Conservation (phyloP, 2,888 invertebrate species). For the Phyto melanocephala region DNA sequence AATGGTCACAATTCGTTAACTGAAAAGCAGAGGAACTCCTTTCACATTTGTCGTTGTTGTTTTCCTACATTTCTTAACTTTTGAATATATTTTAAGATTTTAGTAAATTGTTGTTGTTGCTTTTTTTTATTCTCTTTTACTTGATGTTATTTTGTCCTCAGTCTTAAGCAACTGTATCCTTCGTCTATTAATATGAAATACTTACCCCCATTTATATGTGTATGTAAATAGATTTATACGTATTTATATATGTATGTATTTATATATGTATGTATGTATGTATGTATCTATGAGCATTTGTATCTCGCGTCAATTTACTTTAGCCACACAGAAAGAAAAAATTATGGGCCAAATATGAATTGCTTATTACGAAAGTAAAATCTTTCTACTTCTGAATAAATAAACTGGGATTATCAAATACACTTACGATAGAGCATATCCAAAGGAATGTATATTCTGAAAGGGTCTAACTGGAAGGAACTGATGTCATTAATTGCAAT, state of each 20-base stretch:
- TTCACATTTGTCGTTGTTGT: conserved; percentile 15
- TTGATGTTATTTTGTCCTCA: conserved; percentile 3
- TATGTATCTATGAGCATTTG: no score
- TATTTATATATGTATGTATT: background rate
- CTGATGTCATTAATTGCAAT: no score
- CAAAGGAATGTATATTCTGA: no score
- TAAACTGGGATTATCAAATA: no score
- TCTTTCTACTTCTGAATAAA: no score
- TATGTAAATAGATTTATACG: background rate
- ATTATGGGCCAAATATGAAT: no score
- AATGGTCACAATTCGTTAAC: conserved; percentile 76
- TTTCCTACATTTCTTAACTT: conserved; percentile 34
- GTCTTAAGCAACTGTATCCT: conserved; percentile 25
- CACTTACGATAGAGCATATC: no score
- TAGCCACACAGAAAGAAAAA: background rate
- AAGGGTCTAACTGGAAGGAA: no score
- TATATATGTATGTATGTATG: background rate
- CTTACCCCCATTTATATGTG: background rate
- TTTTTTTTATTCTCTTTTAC: background rate
- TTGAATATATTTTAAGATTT: conserved; percentile 30
- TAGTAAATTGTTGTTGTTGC: no score
- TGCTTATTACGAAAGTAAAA: no score
- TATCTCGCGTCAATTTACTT: conserved; percentile 26
- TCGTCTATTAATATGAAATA: conserved; percentile 15
- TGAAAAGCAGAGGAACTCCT: conserved; percentile 53